Percentiles rank a stretch among this genome's conserved stretches.
phyloP scores from a whole-genome alignment of 2,113 vertebrate species.

The Sander vitreus region DNA sequence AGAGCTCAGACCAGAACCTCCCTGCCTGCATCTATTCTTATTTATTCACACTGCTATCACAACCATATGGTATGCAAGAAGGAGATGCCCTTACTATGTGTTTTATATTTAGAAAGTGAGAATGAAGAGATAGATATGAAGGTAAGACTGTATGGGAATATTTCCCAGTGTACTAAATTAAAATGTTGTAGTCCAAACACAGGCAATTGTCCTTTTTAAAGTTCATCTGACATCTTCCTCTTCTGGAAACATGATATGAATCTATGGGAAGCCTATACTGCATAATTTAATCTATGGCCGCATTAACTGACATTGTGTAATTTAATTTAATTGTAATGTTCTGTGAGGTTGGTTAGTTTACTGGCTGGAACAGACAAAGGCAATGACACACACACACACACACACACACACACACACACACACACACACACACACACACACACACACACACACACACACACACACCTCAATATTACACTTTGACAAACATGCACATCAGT shows the following conservation, averaged over 20 bases:
- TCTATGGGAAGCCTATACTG: neutral
- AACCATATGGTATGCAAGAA: neutral
- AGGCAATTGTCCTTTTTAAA: neutral
- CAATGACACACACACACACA: conserved; percentile 19
- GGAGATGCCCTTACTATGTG: neutral
- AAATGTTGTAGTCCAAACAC: neutral
- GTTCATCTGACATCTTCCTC: neutral
- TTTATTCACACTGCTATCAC: neutral
- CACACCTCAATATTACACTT: conserved; percentile 6
- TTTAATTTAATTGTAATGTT: conserved; percentile 51
- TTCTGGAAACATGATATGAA: neutral
- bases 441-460: neutral
- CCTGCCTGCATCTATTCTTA: neutral
- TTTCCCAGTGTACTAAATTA: neutral
- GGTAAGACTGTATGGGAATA: neutral
- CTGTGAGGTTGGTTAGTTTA: conserved; percentile 50
- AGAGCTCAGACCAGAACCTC: neutral
- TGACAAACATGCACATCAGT: neutral
- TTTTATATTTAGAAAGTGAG: neutral
- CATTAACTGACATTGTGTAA: conserved; percentile 29
- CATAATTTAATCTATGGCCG: conserved; percentile 36
- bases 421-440: conserved; percentile 4
- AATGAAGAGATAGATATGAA: neutral
- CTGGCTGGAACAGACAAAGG: conserved; percentile 32
- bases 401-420: conserved; percentile 4